These are phyloP conservation scores for Psylliodes chrysocephalus DNA, from an alignment of 2,888 invertebrate genomes.

Conservation along the genomic window DNA sequence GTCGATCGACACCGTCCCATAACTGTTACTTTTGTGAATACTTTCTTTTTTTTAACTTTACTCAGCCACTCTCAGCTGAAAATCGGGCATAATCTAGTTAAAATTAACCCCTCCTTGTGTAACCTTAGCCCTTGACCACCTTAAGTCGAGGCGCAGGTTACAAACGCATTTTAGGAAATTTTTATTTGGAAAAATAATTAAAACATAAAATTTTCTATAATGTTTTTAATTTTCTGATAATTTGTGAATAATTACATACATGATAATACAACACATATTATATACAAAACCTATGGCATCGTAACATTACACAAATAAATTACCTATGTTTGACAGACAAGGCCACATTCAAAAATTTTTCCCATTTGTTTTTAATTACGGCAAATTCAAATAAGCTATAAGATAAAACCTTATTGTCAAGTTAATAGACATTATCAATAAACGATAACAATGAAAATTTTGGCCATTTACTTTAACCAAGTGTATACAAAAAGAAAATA, in stretches of 20 bases:
- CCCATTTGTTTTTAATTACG: slow-evolving; percentile 21
- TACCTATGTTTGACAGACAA: slow-evolving; percentile 53
- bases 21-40: too few species aligned
- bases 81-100: too few species aligned
- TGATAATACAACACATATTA: slow-evolving; percentile 55
- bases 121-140: too few species aligned
- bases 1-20: too few species aligned
- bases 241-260: slow-evolving; percentile 55
- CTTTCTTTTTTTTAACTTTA: too few species aligned
- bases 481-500: slow-evolving; percentile 30
- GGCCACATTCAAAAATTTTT: slow-evolving; percentile 53
- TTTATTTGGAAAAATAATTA: background rate
- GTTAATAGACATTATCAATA: slow-evolving; percentile 37
- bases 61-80: too few species aligned
- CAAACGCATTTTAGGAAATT: too few species aligned
- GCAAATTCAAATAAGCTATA: slow-evolving; percentile 31
- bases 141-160: too few species aligned
- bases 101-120: too few species aligned
- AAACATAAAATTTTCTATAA: slow-evolving; percentile 25
- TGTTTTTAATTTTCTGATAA: slow-evolving; percentile 49
- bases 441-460: slow-evolving; percentile 32
- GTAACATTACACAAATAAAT: slow-evolving; percentile 51
- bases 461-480: slow-evolving; percentile 35
- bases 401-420: slow-evolving; percentile 43
- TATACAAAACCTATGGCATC: slow-evolving; percentile 50